Evolutionary conservation across 2,797 vertebrate genomes (phyloP).

Genomic region (Hypotaenidia okinawae): DNA sequence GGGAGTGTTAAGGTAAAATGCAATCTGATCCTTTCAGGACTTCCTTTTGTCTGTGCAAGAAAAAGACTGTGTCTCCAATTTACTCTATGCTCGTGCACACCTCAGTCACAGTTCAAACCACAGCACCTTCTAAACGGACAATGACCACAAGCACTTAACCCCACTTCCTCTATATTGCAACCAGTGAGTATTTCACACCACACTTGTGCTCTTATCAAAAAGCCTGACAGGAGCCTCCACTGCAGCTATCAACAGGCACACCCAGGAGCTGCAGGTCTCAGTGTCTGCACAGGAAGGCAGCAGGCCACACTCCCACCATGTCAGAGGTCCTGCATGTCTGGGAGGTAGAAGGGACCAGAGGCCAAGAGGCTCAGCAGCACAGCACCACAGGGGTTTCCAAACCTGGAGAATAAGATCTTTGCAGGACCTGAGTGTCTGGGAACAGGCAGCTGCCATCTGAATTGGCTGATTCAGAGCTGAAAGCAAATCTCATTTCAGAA

Average conservation of each 20-base stretch:
- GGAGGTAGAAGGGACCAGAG: not conserved
- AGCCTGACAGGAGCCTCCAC: not conserved
- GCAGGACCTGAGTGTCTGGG: not conserved
- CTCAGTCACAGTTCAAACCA: not conserved
- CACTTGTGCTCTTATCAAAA: not conserved
- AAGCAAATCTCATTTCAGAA: not conserved
- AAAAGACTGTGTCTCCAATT: not conserved
- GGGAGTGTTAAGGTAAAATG: conserved; percentile 77
- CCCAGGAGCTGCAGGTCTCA: not conserved
- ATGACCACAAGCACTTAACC: not conserved
- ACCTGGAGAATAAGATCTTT: not conserved
- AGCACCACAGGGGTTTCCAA: not conserved
- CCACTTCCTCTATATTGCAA: not conserved
- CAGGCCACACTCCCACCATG: not conserved
- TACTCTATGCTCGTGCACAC: not conserved
- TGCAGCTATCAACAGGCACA: not conserved
- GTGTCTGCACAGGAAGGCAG: not conserved
- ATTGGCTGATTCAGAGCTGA: not conserved
- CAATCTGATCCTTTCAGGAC: not conserved
- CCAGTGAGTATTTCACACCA: not conserved
- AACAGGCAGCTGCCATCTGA: not conserved
- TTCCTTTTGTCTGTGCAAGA: not conserved
- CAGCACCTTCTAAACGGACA: not conserved
- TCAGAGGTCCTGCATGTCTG: not conserved
- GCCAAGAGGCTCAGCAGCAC: not conserved